Base-by-base conservation (phyloP, 2,797 vertebrate genomes). In the Poecilia wingei region DNA sequence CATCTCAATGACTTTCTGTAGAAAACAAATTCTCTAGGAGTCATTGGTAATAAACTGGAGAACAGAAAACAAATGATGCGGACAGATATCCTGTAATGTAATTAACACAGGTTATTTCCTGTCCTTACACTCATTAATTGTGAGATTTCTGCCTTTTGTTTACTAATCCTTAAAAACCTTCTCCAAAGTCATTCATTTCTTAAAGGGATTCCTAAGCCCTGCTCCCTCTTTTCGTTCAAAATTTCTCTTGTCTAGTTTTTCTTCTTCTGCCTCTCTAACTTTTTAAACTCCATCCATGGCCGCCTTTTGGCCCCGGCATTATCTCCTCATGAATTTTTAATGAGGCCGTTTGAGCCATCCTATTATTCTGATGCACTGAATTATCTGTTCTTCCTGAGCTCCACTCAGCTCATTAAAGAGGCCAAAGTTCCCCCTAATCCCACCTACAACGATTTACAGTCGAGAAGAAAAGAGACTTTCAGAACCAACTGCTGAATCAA, bases 281-380 rank as follows among this genome's bases (percentile, higher is more conserved):
- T 66, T n/a, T 20, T 13, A 72, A 41, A n/a, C 57, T 75, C 82
- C 61, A 78, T 77, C 79, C 69, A 39, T 90, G 84, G 78, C 76
- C 87, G 76, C 86, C 85, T 80, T 79, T 77, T 81, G 83, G 85
- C 71, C 82, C 82, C 77, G 79, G 83, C 86, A 88, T 93, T 92
- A 95, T 94, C 91, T 86, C 61, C 83, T 94, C 88, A 93, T 95
- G 85, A 94, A 95, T 95, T 80, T 95, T 96, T 95, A 91, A 96
- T 92, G 78, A 89, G 83, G 75, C 90, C 87, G 94, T 94, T 93
- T 91, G 87, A 90, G 89, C 87, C 88, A 76, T 88, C 94, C 87
- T 81, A 88, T 93, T 93, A 94, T 94, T 92, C 90, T 80, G 84
- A 83, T 77, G 75, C 80, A 77, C 79, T 84, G 82, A 94, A 92